phyloP scores from a whole-genome alignment of 2,888 invertebrate species.

The Fabriciana adippe region DNA sequence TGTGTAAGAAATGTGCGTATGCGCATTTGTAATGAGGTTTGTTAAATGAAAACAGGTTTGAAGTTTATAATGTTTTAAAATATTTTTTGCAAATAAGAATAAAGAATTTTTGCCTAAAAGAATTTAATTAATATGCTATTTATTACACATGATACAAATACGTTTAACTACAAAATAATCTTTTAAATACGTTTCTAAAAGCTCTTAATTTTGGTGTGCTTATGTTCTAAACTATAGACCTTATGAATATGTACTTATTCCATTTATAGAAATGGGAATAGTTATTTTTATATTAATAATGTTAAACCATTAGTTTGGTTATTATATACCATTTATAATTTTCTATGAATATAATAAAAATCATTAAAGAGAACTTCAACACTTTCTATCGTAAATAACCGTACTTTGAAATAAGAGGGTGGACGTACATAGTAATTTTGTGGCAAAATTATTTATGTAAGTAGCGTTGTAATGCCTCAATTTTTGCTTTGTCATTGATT shows the following conservation, averaged over 20 bases:
- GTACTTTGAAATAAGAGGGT: constrained; percentile 42
- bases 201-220: too few species aligned
- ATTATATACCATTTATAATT: neutral
- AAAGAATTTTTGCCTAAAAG: too few species aligned
- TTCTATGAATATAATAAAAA: constrained; percentile 13
- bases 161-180: too few species aligned
- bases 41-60: constrained; percentile 10
- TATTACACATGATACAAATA: too few species aligned
- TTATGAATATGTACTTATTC: too few species aligned
- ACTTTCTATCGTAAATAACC: constrained; percentile 42
- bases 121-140: too few species aligned
- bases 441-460: constrained; percentile 43
- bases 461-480: constrained; percentile 43
- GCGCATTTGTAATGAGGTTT: constrained; percentile 23
- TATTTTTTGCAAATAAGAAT: too few species aligned
- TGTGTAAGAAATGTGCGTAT: constrained; percentile 41
- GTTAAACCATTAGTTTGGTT: too few species aligned
- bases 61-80: neutral
- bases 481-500: constrained; percentile 56
- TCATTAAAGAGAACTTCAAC: constrained; percentile 24
- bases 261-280: too few species aligned
- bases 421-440: constrained; percentile 41
- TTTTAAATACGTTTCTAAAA: too few species aligned
- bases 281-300: too few species aligned
- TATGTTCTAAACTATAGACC: too few species aligned